Evolutionary conservation across 2,888 invertebrate genomes (phyloP).

Genomic region (Fragum sueziense): DNA sequence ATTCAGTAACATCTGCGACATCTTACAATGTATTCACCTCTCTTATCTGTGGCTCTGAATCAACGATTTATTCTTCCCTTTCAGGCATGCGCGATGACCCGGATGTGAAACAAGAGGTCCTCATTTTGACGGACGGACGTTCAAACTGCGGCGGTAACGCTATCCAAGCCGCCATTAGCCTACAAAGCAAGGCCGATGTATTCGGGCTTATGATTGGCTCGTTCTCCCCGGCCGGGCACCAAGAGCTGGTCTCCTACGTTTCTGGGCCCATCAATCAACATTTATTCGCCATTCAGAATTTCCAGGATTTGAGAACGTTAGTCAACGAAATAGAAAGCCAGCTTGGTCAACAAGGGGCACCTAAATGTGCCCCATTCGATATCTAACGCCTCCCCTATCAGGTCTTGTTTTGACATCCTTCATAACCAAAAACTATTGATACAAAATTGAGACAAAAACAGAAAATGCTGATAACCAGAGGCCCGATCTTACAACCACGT

Average conservation of each 20-base stretch:
- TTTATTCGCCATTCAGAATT: constrained; percentile 3
- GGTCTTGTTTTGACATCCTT: no score
- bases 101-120: constrained; percentile 33
- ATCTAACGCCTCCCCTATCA: background rate
- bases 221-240: background rate
- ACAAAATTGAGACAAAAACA: background rate
- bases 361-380: constrained; percentile 23
- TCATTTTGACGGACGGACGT: constrained; percentile 22
- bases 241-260: constrained; percentile 16
- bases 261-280: constrained; percentile 6
- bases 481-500: background rate
- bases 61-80: no score
- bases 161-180: background rate
- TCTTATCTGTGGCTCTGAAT: no score
- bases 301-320: background rate
- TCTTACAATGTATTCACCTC: background rate
- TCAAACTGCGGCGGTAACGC: constrained; percentile 33
- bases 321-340: background rate
- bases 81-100: constrained; percentile 24
- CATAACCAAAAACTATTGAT: background rate
- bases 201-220: constrained; percentile 23
- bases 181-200: constrained; percentile 5
- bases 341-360: background rate
- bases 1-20: background rate
- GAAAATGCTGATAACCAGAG: background rate